A percentile compares a stretch with the other conserved stretches of the same genome.
Conservation (phyloP, 53 echinoderm and acorn worm species). For the Glandiceps talaboti region DNA sequence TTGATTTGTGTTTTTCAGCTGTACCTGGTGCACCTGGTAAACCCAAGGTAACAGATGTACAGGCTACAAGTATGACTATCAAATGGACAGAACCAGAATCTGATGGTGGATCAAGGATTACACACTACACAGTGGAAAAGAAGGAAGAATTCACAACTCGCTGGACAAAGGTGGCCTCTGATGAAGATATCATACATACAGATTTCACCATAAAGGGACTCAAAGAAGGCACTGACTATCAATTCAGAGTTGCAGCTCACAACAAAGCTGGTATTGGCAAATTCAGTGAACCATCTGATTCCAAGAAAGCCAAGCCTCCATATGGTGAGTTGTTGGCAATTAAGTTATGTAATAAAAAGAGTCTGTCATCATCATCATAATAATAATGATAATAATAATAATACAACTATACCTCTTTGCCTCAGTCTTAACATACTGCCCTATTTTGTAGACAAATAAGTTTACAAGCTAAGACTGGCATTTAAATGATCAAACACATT, state of each 20-base stretch:
- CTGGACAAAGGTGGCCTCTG: neutral
- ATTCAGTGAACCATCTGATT: slow-evolving; percentile 74
- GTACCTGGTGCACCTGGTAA: slow-evolving; percentile 4
- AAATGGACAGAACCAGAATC: slow-evolving; percentile 7
- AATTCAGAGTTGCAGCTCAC: slow-evolving; percentile 67
- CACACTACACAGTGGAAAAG: slow-evolving; percentile 1
- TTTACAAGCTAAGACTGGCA: too few relatives aligned
- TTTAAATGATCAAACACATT: too few relatives aligned
- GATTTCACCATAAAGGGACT: slow-evolving; percentile 51
- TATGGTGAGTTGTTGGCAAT: slow-evolving; percentile 38
- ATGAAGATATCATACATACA: slow-evolving; percentile 23
- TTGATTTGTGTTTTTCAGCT: too few relatives aligned
- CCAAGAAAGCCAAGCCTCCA: slow-evolving; percentile 54
- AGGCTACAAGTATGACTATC: neutral
- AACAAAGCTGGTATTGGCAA: slow-evolving; percentile 79
- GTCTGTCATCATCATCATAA: too few relatives aligned
- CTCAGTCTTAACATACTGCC: too few relatives aligned
- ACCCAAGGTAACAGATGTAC: neutral
- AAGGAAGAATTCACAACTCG: slow-evolving; percentile 3
- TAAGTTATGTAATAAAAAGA: too few relatives aligned
- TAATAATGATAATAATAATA: too few relatives aligned
- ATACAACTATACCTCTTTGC: too few relatives aligned
- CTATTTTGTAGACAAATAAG: too few relatives aligned
- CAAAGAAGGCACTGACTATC: slow-evolving; percentile 51
- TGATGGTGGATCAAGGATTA: slow-evolving; percentile 10